phyloP scores from a whole-genome alignment of 2,888 invertebrate species.

The Melitaea athalia region DNA sequence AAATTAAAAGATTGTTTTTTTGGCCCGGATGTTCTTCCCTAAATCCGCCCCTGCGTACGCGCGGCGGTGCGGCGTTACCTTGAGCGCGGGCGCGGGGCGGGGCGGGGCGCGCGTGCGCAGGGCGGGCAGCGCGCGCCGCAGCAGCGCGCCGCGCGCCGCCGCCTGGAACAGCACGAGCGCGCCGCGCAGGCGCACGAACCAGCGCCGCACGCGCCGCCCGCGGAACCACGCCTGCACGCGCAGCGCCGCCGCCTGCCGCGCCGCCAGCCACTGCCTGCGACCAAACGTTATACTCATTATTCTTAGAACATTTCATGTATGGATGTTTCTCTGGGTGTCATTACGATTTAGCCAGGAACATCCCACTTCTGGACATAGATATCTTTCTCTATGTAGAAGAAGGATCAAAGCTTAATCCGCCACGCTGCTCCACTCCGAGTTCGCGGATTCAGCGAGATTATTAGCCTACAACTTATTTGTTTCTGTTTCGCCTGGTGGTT shows the following conservation, averaged over 20 bases:
- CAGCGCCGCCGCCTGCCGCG: conserved; percentile 82
- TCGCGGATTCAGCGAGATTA: no score
- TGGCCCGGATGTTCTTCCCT: no score
- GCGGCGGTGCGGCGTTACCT: conserved; percentile 4
- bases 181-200: conserved; percentile 84
- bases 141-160: conserved; percentile 85
- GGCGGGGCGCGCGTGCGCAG: conserved; percentile 47
- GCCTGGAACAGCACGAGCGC: conserved; percentile 87
- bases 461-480: no score
- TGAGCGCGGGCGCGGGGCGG: conserved; percentile 42
- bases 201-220: conserved; percentile 84
- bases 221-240: conserved; percentile 92
- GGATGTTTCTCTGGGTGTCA: no score
- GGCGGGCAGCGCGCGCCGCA: conserved; percentile 81
- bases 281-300: neutral
- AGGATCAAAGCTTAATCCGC: no score
- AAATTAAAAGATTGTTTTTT: no score
- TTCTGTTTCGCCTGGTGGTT: no score
- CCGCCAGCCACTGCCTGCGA: conserved; percentile 71
- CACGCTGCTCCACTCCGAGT: no score
- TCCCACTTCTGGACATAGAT: no score
- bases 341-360: neutral
- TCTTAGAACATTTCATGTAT: no score
- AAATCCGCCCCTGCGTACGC: no score
- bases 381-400: no score